Base-by-base conservation (phyloP, 2,797 vertebrate species). In the Anableps anableps region DNA sequence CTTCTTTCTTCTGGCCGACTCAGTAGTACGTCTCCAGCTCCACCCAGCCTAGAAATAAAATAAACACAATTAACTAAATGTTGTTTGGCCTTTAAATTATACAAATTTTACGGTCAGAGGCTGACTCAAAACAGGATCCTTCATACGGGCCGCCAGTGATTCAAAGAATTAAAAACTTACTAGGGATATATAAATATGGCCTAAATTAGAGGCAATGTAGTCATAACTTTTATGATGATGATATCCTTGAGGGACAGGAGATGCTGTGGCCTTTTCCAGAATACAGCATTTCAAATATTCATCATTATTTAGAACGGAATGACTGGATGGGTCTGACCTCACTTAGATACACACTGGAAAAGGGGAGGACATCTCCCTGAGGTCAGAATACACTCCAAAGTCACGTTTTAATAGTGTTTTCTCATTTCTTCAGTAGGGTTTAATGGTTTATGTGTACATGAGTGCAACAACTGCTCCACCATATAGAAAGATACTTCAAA, bases 11-110 rank as follows among this genome's bases (percentile, higher is more conserved):
- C 62, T 75, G 17, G 81, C 47, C 29, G 83, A 82, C 88, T 95
- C 97, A 99, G 92, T 99, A 99, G 94, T 99, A 99, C 2, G 97
- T 98, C 87, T 99, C 99, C 86, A 88, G 95, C 91, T 99, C 99
- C 95, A 99, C 97, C 99, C 99, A 99, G 93, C 98, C 98, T 99
- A 79, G 10, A 94, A 87, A 55, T 71, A 91, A 88, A 82, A 26
- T 50, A 89, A 74, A 90, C 75, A 87, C 26, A 79, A 75, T 92
- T 70, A 88, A 72, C 34, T 2, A 4, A 55, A 38, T 13, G 2
- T 45, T 68, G 11, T 68, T 17, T 29, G 41, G 11, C 23, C 41
- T 45, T 71, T 16, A 45, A 8, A 45, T 17, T 7, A 17, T 29
- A 7, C 23, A 41, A 4, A 26, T 71, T 71, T 71, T 17, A 71